Evolutionary conservation across 2,888 invertebrate species (phyloP), one percentile per base, ranked within the genome.

Genomic region (Pristionchus japonicus): DNA sequence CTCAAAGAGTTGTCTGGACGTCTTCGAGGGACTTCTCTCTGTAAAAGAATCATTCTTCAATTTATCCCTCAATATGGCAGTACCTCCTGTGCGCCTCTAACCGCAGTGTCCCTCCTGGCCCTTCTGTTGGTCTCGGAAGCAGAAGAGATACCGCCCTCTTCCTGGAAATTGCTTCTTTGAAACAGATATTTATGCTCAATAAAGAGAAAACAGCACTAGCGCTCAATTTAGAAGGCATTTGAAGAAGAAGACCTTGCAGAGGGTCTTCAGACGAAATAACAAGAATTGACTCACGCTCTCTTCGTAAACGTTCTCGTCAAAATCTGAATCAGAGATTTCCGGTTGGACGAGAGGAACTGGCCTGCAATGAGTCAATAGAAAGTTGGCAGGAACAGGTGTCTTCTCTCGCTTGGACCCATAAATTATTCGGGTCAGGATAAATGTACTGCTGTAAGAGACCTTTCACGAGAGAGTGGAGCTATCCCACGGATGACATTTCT

Each of bases 251-350:
- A n/a, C n/a, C n/a, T n/a, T n/a, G n/a, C n/a, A n/a, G n/a, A n/a
- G n/a, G n/a, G n/a, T n/a, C n/a, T n/a, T n/a, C n/a, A n/a, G n/a
- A n/a, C n/a, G n/a, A n/a, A n/a, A n/a, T n/a, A n/a, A n/a, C n/a
- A n/a, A n/a, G n/a, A n/a, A n/a, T 11, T 27, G 64, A 86, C 87
- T 52, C 61, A 87, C 87, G 40, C 87, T 87, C 61, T 90, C 90
- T 20, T 84, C 88, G 70, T 88, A 90, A 3, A 88, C 77, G 85
- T 88, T 90, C 64, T 92, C 91, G 87, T 92, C 92, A 31, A 91
- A 89, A 67, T 93, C 93, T 84, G 92, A 92, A 87, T 93, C 93
- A 77, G 92, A 92, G 70, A 90, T 40, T 88, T 93, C 93, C n/a
- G 93, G 93, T 74, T 92, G 90, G 20, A 93, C 93, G 6, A 93